A percentile compares a stretch with the other conserved stretches of the same genome.
phyloP scores from a whole-genome alignment of 2,888 invertebrate genomes.

The Epinotia nisella region DNA sequence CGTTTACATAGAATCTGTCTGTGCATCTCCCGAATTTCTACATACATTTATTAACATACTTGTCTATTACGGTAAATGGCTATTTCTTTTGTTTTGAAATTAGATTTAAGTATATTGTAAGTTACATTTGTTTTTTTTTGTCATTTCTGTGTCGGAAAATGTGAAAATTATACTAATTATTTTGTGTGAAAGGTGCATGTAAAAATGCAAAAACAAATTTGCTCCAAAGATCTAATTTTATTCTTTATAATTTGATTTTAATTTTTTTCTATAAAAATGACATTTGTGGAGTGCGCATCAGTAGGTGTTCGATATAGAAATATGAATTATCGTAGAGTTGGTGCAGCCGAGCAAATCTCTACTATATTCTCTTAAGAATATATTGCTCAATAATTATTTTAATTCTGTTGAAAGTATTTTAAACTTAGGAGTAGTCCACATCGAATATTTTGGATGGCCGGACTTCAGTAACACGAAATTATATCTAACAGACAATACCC shows the following conservation, averaged over 20 bases:
- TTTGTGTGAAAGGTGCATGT: constrained; percentile 79
- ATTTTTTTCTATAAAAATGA: constrained; percentile 74
- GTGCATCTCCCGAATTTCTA: constrained; percentile 67
- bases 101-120: constrained; percentile 80
- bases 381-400: constrained; percentile 82
- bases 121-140: constrained; percentile 69
- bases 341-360: constrained; percentile 84
- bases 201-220: constrained; percentile 80
- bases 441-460: constrained; percentile 72
- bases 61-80: constrained; percentile 68
- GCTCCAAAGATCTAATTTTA: constrained; percentile 82
- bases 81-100: constrained; percentile 76
- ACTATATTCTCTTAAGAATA: constrained; percentile 82
- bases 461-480: constrained; percentile 74
- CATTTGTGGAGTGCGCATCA: constrained; percentile 81
- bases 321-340: constrained; percentile 80
- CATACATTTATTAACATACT: constrained; percentile 60
- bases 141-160: constrained; percentile 75
- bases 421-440: constrained; percentile 79
- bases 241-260: constrained; percentile 71
- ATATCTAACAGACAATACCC: constrained; percentile 84
- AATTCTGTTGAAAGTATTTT: constrained; percentile 82
- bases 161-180: constrained; percentile 75
- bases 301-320: constrained; percentile 78
- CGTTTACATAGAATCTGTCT: constrained; percentile 67